phyloP scores from a whole-genome alignment of 1,140 invertebrate species.

The Diploscapter pachys region DNA sequence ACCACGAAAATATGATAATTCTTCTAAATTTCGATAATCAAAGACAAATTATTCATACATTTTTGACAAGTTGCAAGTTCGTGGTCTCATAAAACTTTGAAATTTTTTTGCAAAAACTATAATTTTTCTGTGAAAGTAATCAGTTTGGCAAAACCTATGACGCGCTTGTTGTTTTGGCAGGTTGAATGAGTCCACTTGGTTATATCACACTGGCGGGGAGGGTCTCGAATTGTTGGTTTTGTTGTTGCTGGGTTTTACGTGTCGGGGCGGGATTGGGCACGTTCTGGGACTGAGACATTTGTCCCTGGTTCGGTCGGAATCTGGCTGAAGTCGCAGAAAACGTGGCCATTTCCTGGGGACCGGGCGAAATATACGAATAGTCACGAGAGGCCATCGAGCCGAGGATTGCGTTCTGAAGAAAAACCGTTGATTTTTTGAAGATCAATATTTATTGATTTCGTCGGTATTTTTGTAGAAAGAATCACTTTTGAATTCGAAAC shows the following conservation, averaged over 20 bases:
- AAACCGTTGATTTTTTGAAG: neutral
- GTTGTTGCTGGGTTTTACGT: neutral
- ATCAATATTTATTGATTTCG: neutral
- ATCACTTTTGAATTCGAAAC: neutral
- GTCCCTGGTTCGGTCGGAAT: neutral
- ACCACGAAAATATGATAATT: no score
- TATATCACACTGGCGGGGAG: slow-evolving; percentile 2
- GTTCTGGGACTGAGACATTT: neutral
- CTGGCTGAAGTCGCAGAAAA: neutral
- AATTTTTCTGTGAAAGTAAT: no score
- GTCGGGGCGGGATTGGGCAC: no score
- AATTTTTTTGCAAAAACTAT: no score
- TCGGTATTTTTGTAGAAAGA: neutral
- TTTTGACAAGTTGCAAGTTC: no score
- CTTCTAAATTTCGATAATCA: no score
- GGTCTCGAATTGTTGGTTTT: neutral
- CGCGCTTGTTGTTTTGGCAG: no score
- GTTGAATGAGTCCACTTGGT: neutral
- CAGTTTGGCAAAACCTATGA: no score
- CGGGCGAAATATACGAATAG: neutral
- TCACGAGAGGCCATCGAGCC: slow-evolving; percentile 10
- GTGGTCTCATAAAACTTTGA: no score
- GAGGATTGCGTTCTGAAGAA: slow-evolving; percentile 2
- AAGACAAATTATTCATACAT: no score
- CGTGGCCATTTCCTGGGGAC: neutral